A percentile compares a stretch with the other conserved stretches of the same genome.
phyloP scores from a whole-genome alignment of 2,113 vertebrate genomes.

The Hirundichthys speculiger region DNA sequence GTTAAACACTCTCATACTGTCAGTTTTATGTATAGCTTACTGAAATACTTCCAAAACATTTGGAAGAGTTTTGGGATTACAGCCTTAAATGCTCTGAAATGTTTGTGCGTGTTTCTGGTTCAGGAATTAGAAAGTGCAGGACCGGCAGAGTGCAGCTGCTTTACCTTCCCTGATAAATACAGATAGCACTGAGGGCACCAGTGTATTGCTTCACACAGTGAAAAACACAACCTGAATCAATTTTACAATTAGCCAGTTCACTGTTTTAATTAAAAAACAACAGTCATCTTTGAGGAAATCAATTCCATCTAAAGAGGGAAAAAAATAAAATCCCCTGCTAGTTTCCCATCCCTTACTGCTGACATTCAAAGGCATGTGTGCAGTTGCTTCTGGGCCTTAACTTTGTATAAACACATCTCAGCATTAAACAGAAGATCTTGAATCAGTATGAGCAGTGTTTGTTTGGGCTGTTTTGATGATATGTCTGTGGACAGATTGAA shows the following conservation, averaged over 20 bases:
- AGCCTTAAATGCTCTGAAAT: slow-evolving; percentile 64
- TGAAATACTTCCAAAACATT: slow-evolving; percentile 68
- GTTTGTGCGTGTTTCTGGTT: slow-evolving; percentile 19
- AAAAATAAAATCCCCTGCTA: slow-evolving; percentile 56
- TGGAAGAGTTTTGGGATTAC: slow-evolving; percentile 71
- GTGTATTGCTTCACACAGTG: slow-evolving; percentile 70
- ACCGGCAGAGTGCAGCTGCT: slow-evolving; percentile 52
- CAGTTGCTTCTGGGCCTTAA: slow-evolving; percentile 43
- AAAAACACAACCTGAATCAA: slow-evolving; percentile 77
- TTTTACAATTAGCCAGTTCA: slow-evolving; percentile 80
- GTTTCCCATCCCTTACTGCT: slow-evolving; percentile 55
- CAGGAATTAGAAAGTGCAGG: slow-evolving; percentile 51
- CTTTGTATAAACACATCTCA: slow-evolving; percentile 23
- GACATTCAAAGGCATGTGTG: slow-evolving; percentile 61
- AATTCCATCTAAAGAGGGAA: slow-evolving; percentile 73
- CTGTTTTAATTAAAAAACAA: slow-evolving; percentile 81
- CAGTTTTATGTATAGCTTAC: slow-evolving; percentile 73
- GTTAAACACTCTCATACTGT: slow-evolving; percentile 69
- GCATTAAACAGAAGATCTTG: slow-evolving; percentile 24
- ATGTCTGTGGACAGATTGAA: slow-evolving; percentile 15
- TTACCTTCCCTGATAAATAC: slow-evolving; percentile 57
- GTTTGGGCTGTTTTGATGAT: slow-evolving; percentile 16
- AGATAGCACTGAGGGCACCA: slow-evolving; percentile 54
- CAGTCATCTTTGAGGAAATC: slow-evolving; percentile 77
- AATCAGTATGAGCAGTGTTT: slow-evolving; percentile 6